Base-by-base conservation (phyloP, 2,888 invertebrate species). In the Listrodromus nycthemerus region DNA sequence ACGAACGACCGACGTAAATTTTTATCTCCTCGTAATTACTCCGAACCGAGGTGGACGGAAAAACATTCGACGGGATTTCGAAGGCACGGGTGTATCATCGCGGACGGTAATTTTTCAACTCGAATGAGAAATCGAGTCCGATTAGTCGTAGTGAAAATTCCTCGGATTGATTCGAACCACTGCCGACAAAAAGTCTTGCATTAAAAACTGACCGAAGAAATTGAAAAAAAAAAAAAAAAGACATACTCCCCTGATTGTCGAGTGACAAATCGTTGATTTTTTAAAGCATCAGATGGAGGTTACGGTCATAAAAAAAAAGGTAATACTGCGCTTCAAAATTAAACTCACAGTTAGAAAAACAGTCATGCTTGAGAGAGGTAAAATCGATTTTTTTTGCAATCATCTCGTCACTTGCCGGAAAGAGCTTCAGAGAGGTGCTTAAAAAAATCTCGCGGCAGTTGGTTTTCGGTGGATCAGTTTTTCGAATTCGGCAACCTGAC, bases 401-500 rank as follows among this genome's bases (percentile, higher is more conserved):
- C 45, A 69, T 55, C 69, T 67, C 80, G 76, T 73, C 67, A 63
- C 61, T 63, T 73, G 30, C 24, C 41, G 67, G 76, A 69, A 48
- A 37, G 67, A 33, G 45, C 67, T 77, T 52, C 33, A 19, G 27
- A 45, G 58, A 27, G 45, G 45, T 48, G 52, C 73, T 67, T 79
- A 45, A 52, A 19, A 63, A 73, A 65, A 70, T 58, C 30, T 66
- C 71, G 58, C 48, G 73, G 82, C 76, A 70, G 81, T 61, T 27
- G 27, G 61, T 74, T 74, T 33, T 45, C 48, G 33, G 21, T 48
- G n/a, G 73, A 83, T 75, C 84, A 78, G 75, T 81, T 84, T 78
- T 69, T 81, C 67, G 81, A 81, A 70, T 77, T 78, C 69, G 84
- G 78, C 78, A 81, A 84, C 78, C 77, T 81, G 78, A 70, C 78